Evolutionary conservation across 2,113 vertebrate species (phyloP), one percentile per base, ranked within the genome.

Genomic region (Arvicanthis niloticus): DNA sequence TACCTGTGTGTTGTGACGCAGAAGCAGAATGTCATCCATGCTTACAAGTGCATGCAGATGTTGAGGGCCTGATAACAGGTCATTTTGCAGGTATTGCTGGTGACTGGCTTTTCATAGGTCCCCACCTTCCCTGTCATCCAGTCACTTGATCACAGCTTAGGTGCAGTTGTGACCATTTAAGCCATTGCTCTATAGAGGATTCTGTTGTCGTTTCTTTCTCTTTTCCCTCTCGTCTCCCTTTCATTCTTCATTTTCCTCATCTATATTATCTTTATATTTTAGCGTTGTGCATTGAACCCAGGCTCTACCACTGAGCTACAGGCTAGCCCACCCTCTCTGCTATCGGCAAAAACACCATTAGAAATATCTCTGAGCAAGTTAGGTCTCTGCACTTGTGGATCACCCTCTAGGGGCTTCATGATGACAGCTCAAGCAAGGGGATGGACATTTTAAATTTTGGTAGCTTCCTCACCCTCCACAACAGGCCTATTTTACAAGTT

Each of bases 11-110:
- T 12, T 2, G 4, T 16, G 19, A 34, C 1, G 5, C 7, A 21
- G 16, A 86, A 2, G 8, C 7, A 0, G 2, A 0, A 12, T 40
- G 6, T 9, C 24, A 4, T 29, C n/a, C 17, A 0, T 3, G 62
- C 42, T 26, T 24, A 0, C 2, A 3, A 12, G 78, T 4, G 77
- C 42, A 1, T 19, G 11, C 10, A 7, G 37, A 3, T 58, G 48
- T n/a, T 58, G 37, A 11, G 2, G n/a, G 21, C 72, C 40, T 26
- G 13, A 45, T 60, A n/a, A 21, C n/a, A 21, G 70, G 40, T 7
- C 29, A 34, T 29, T 45, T 60, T 67, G 29, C 29, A 15, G 1
- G 0, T 31, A 21, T 22, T 58, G 65, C 16, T 29, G 75, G n/a
- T 24, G 67, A 24, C 26, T 48, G 19, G 0, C 15, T 73, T 31